phyloP scores from a whole-genome alignment of 2,888 invertebrate species.

The Eudasyphora cyanicolor region DNA sequence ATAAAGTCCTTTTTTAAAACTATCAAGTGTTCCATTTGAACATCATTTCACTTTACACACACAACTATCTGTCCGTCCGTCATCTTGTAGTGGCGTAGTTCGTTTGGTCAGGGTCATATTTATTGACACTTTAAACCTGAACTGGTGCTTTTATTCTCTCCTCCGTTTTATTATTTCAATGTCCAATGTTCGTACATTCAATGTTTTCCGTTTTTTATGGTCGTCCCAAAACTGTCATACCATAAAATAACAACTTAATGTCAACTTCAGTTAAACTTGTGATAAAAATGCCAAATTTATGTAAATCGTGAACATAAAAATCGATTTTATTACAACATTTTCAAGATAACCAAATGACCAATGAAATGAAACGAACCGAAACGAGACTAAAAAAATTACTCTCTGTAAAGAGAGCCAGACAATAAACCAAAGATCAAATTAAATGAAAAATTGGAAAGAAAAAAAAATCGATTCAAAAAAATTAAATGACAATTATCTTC shows the following conservation, averaged over 20 bases:
- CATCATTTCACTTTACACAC: too few species aligned
- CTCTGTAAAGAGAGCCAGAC: neutral
- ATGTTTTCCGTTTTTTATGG: constrained; percentile 11
- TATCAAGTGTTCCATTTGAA: too few species aligned
- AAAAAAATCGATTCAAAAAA: neutral
- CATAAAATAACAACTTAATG: constrained; percentile 43
- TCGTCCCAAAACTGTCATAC: constrained; percentile 3
- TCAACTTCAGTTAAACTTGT: constrained; percentile 50
- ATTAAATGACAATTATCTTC: constrained; percentile 4
- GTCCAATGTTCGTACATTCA: neutral
- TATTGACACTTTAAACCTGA: neutral
- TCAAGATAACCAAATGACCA: constrained; percentile 61
- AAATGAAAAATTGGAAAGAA: neutral
- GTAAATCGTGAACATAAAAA: constrained; percentile 65
- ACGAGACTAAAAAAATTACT: neutral
- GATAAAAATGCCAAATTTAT: constrained; percentile 62
- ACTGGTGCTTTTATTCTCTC: neutral
- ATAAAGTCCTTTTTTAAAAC: too few species aligned
- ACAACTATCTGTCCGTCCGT: too few species aligned
- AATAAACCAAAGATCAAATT: too few species aligned
- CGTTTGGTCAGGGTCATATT: neutral
- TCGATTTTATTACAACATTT: constrained; percentile 67
- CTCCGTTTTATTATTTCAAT: neutral
- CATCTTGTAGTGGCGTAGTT: too few species aligned
- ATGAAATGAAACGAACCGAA: neutral